Evolutionary conservation across 2,888 invertebrate genomes (phyloP).

Genomic region (Trilocha varians): DNA sequence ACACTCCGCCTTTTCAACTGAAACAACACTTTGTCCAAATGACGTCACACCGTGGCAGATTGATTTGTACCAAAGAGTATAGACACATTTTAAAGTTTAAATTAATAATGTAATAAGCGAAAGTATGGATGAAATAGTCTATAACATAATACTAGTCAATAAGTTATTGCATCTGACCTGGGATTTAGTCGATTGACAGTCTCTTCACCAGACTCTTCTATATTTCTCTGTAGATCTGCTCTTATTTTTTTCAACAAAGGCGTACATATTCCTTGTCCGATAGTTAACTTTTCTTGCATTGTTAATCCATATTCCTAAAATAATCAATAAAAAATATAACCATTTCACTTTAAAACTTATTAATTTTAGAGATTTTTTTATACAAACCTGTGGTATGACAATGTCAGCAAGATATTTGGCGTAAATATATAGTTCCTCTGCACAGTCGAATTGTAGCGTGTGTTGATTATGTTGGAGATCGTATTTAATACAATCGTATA

Average conservation of each 20-base stretch:
- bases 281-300: slow-evolving; percentile 94
- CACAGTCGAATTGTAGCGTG: slow-evolving; percentile 92
- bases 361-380: too few species aligned
- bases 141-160: too few species aligned
- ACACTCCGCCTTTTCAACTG: too few species aligned
- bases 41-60: too few species aligned
- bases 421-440: slow-evolving; percentile 94
- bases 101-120: too few species aligned
- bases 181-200: slow-evolving; percentile 97
- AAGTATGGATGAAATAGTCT: too few species aligned
- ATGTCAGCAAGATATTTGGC: slow-evolving; percentile 98
- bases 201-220: slow-evolving; percentile 92
- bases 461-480: slow-evolving; percentile 98
- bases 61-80: too few species aligned
- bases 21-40: too few species aligned
- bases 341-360: background rate
- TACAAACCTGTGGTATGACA: slow-evolving; percentile 94
- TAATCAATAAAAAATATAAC: background rate
- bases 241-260: slow-evolving; percentile 96
- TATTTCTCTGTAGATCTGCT: slow-evolving; percentile 94
- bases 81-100: too few species aligned
- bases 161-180: slow-evolving; percentile 64
- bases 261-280: slow-evolving; percentile 97
- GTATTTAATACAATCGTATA: slow-evolving; percentile 99
- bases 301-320: slow-evolving; percentile 95